Conservation (phyloP, 1,140 invertebrate genomes). For the Dinoponera quadriceps region DNA sequence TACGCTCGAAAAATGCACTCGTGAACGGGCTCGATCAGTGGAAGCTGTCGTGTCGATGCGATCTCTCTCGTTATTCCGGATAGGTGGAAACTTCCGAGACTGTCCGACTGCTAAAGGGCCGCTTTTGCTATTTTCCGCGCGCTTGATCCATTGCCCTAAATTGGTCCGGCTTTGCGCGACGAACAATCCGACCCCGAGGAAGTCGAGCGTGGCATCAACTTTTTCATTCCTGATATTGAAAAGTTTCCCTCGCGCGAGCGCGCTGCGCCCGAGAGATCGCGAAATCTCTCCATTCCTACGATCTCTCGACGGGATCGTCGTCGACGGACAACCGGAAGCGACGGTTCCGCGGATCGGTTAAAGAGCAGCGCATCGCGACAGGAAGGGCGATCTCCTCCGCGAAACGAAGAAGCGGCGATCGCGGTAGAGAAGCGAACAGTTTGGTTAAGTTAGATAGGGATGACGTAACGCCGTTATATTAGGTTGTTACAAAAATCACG, state of each 20-base stretch:
- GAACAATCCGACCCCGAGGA: constrained; percentile 40
- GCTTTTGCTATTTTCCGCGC: constrained; percentile 54
- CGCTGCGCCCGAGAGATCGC: constrained; percentile 19
- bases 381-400: neutral
- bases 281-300: constrained; percentile 34
- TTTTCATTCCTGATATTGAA: constrained; percentile 63
- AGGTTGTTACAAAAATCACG: constrained; percentile 57
- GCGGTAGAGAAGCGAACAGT: neutral
- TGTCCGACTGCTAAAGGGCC: constrained; percentile 36
- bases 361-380: constrained; percentile 16
- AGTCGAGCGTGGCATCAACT: constrained; percentile 56
- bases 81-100: constrained; percentile 47
- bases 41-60: constrained; percentile 1
- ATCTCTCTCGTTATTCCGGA: constrained; percentile 19
- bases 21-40: constrained; percentile 13
- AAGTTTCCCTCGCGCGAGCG: constrained; percentile 29
- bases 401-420: constrained; percentile 1
- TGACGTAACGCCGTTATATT: constrained; percentile 54
- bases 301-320: constrained; percentile 32
- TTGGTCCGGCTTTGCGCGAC: constrained; percentile 45
- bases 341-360: constrained; percentile 52
- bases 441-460: constrained; percentile 12
- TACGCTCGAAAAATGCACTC: constrained; percentile 16
- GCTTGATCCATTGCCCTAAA: constrained; percentile 56
- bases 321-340: constrained; percentile 27